Evolutionary conservation across 2,797 vertebrate species (phyloP), one percentile per base, ranked within the genome.

Genomic region (Ctenochaetus hawaiiensis): DNA sequence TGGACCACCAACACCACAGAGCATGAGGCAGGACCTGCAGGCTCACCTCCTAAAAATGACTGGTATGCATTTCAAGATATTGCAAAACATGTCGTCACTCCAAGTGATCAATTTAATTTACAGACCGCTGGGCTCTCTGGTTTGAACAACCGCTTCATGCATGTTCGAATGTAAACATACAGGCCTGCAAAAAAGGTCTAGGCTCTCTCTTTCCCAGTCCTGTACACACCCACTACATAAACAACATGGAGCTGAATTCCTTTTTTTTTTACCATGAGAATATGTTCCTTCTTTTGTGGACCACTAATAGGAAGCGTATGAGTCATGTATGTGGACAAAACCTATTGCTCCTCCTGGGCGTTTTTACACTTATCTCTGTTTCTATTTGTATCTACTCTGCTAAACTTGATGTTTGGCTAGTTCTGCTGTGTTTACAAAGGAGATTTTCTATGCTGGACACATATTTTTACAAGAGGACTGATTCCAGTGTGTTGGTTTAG

Each of bases 151-250:
- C 8, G 22, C 67, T 63, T 85, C 53, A 81, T 68, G 72, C 49
- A 34, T 47, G 68, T 77, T 72, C 59, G 68, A 65, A 81, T 10
- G 62, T 81, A 78, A 84, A 88, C 80, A 85, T 57, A 52, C 0
- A 51, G 63, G 26, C 54, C 39, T 0, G 23, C 44, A 34, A 67
- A 60, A 82, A 62, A 82, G 54, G 64, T 69, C 75, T 41, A 80
- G 76, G 84, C 76, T 77, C 66, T 85, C 65, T 61, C 10, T 78
- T 80, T 78, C 68, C 66, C 54, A 20, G 30, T 65, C 10, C 3
- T 37, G 49, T 56, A 57, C 83, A 90, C 87, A 72, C 84, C 85
- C 89, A 54, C 72, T 87, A 49, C 37, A 80, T 71, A 86, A 91
- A 92, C 87, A 91, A 22, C 51, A 48, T 10, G 12, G 5, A 67